These are phyloP conservation scores for Fratercula arctica DNA, from an alignment of 2,797 vertebrate genomes.

Conservation along the genomic window DNA sequence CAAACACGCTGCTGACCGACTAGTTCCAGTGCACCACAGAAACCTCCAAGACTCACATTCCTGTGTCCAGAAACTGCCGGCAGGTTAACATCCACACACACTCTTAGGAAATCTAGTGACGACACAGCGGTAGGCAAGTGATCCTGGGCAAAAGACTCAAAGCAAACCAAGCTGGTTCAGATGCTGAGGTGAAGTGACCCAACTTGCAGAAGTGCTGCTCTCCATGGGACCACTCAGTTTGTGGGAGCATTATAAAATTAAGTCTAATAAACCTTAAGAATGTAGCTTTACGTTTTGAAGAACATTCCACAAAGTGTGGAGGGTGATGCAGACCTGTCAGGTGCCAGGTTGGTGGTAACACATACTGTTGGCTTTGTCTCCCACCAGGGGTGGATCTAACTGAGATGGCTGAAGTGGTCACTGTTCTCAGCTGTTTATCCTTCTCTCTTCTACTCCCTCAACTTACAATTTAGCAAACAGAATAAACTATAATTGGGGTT, in stretches of 20 bases:
- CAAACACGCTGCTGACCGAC: fast-evolving
- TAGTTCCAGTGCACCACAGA: not conserved
- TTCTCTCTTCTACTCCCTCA: not conserved
- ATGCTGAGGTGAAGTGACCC: not conserved
- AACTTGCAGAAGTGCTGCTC: not conserved
- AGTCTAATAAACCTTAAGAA: not conserved
- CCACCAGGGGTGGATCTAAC: not conserved
- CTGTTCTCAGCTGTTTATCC: not conserved
- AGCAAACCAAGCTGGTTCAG: not conserved
- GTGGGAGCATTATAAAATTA: not conserved
- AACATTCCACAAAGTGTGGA: not conserved
- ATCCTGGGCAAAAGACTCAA: not conserved
- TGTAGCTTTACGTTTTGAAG: not conserved
- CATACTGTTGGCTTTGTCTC: not conserved
- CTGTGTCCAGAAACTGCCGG: not conserved
- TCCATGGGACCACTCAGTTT: not conserved
- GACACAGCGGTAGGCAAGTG: not conserved
- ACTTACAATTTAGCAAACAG: not conserved
- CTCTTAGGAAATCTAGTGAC: not conserved
- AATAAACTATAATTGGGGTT: not conserved
- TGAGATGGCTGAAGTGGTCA: not conserved
- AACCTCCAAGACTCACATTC: not conserved
- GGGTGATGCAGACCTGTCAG: not conserved
- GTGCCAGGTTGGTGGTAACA: not conserved
- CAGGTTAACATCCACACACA: not conserved